A percentile compares a stretch with the other conserved stretches of the same genome.
Evolutionary conservation across 1,140 invertebrate species (phyloP).

Genomic region (Drosophila melanogaster): Release_6_plus_ISO1_MT NT_037436.4:22520501-22521000

Average conservation of each 20-base stretch:
- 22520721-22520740: too few relatives aligned
- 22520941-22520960: conserved; percentile 20
- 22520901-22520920: conserved; percentile 56
- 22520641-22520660: too few relatives aligned
- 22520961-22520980: conserved; percentile 37
- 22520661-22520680: too few relatives aligned
- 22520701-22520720: too few relatives aligned
- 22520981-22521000: conserved; percentile 32
- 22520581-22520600: background rate
- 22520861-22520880: conserved; percentile 41
- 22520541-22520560: background rate
- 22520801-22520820: background rate
- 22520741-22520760: too few relatives aligned
- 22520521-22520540: background rate
- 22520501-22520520: conserved; percentile 15
- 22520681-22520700: too few relatives aligned
- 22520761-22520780: too few relatives aligned
- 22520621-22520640: background rate
- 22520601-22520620: background rate
- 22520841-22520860: conserved; percentile 63
- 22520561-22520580: background rate
- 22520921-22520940: conserved; percentile 4
- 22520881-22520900: conserved; percentile 48
- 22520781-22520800: background rate
- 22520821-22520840: background rate